Evolutionary conservation across 2,113 vertebrate genomes (phyloP), one percentile per base, ranked within the genome.

Genomic region (Zeus faber): DNA sequence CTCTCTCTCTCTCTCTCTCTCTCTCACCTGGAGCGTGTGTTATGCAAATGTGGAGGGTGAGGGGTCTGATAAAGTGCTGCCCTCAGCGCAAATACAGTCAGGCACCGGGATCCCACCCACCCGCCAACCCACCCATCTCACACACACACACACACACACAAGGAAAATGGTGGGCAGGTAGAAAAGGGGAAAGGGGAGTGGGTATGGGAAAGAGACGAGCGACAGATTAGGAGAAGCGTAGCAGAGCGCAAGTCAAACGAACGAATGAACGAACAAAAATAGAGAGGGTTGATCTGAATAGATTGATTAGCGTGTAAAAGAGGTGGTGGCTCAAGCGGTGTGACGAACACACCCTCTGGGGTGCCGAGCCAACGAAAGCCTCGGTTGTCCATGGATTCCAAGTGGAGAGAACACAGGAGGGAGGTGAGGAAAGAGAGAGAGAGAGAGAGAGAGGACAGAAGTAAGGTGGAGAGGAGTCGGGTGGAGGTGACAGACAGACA

Each of bases 41-140:
- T 86, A 83, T 86, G 75, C 56, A 85, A 9, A 33, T 33, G 31
- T 10, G 26, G 4, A 29, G 8, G 2, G 31, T 85, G 67, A 80
- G 64, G 43, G 21, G 52, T 13, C 23, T 70, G 65, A 77, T 67
- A 83, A 75, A 83, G 72, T 80, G 74, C 77, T 79, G 69, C 69
- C 74, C 62, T 83, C 74, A 71, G 78, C 67, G 2, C 57, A 67
- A 84, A 77, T 67, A 49, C 67, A 70, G 40, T 39, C 45, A 57
- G 49, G 20, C 53, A 37, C 61, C 46, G 44, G 46, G 49, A 61
- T 8, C 6, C n/a, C n/a, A n/a, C n/a, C n/a, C n/a, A n/a, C n/a
- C n/a, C n/a, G n/a, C n/a, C n/a, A n/a, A n/a, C n/a, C n/a, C n/a
- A n/a, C n/a, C n/a, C n/a, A 31, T 1, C 2, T 2, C 31, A 33